phyloP scores from a whole-genome alignment of 2,888 invertebrate genomes.

The Pyrocoelia pectoralis region DNA sequence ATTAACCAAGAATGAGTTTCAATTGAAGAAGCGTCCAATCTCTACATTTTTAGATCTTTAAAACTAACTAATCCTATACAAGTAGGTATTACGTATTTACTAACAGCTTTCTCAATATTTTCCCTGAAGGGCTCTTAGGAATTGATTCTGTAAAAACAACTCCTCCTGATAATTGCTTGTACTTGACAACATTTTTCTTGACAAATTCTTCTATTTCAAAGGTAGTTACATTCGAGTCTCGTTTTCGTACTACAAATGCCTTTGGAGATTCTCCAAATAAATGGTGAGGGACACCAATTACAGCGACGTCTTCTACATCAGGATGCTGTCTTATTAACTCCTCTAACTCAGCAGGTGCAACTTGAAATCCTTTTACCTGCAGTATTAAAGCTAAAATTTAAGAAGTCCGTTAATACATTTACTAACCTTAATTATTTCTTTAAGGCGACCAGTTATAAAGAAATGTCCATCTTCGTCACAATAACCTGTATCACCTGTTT shows the following conservation, averaged over 20 bases:
- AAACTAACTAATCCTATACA: no score
- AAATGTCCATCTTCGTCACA: background rate
- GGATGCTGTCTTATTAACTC: constrained; percentile 74
- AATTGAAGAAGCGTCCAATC: no score
- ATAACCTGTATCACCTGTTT: background rate
- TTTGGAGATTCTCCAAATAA: constrained; percentile 77
- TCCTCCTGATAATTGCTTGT: constrained; percentile 75
- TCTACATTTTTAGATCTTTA: no score
- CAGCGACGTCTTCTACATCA: constrained; percentile 79
- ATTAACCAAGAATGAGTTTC: no score
- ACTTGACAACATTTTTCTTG: constrained; percentile 72
- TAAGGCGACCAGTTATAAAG: background rate
- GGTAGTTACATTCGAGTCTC: constrained; percentile 45
- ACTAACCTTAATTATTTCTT: background rate
- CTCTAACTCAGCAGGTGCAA: constrained; percentile 88
- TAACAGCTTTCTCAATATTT: constrained; percentile 75
- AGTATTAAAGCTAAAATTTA: background rate
- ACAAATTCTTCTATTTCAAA: constrained; percentile 68
- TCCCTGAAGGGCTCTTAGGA: constrained; percentile 81
- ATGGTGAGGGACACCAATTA: constrained; percentile 76
- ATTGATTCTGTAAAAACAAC: constrained; percentile 72
- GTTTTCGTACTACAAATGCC: constrained; percentile 72
- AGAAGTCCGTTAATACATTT: background rate
- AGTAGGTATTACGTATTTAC: no score
- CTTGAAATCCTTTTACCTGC: constrained; percentile 68